These are phyloP conservation scores for Crotalus helleri DNA, from an alignment of 2,113 vertebrate genomes.

Conservation along the genomic window DNA sequence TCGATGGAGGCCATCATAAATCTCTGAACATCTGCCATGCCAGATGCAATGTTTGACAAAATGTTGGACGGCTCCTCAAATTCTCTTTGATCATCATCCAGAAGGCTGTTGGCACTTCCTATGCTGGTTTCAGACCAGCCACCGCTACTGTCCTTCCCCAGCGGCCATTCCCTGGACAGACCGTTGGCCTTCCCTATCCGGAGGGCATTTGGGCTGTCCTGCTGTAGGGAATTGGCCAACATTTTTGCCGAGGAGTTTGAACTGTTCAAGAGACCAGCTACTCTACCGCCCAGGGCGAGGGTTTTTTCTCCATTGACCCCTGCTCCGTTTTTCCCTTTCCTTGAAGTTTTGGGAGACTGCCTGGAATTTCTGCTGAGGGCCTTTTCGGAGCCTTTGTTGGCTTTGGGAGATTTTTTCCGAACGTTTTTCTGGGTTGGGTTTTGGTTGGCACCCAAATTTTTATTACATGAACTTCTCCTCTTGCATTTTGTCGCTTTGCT, in stretches of 20 bases:
- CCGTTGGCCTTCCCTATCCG: slow-evolving; percentile 69
- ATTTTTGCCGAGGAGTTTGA: slow-evolving; percentile 59
- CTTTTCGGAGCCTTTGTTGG: slow-evolving; percentile 86
- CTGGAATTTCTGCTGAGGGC: slow-evolving; percentile 79
- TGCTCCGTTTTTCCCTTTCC: slow-evolving; percentile 86
- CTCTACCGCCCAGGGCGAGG: slow-evolving; percentile 65
- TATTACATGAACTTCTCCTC: slow-evolving; percentile 87
- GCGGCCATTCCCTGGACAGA: slow-evolving; percentile 80
- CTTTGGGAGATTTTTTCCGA: slow-evolving; percentile 90
- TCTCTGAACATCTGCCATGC: slow-evolving; percentile 98
- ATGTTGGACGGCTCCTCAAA: slow-evolving; percentile 98
- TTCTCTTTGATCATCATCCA: slow-evolving; percentile 94
- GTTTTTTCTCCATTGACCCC: slow-evolving; percentile 83
- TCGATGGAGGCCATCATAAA: slow-evolving; percentile 99
- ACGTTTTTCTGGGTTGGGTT: slow-evolving; percentile 83
- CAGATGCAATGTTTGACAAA: slow-evolving; percentile 98
- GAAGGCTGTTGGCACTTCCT: slow-evolving; percentile 74
- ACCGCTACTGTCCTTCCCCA: slow-evolving; percentile 70
- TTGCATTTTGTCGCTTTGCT: slow-evolving; percentile 88
- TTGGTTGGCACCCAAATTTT: slow-evolving; percentile 77
- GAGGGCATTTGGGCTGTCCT: slow-evolving; percentile 48
- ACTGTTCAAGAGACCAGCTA: slow-evolving; percentile 55
- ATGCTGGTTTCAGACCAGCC: slow-evolving; percentile 79
- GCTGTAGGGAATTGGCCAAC: slow-evolving; percentile 61
- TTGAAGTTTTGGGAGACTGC: slow-evolving; percentile 85